phyloP scores from a whole-genome alignment of 2,113 vertebrate genomes.

The Pachypanchax playfairii region DNA sequence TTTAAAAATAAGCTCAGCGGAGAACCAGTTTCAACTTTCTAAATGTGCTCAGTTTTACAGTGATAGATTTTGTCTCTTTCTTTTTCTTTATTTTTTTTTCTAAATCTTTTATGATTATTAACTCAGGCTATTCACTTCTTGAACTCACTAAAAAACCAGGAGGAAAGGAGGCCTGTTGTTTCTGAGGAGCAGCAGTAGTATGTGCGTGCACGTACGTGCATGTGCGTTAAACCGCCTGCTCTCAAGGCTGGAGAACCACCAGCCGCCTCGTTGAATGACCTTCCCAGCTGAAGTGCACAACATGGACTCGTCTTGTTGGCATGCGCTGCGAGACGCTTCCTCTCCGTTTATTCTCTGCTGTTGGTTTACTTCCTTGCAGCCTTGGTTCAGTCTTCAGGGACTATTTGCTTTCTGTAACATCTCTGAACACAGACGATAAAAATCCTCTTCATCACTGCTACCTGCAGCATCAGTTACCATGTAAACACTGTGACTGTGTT shows the following conservation, averaged over 20 bases:
- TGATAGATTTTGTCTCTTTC: not conserved
- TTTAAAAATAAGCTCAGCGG: too few species aligned
- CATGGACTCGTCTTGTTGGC: conserved; percentile 17
- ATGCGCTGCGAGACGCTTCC: too few species aligned
- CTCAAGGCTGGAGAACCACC: conserved; percentile 12
- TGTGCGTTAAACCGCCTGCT: too few species aligned
- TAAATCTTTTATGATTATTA: too few species aligned
- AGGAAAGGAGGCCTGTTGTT: too few species aligned
- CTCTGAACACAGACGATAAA: conserved; percentile 29
- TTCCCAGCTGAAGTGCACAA: conserved; percentile 11
- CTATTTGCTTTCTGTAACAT: conserved; percentile 8
- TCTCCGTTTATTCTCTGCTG: not conserved
- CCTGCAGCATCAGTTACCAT: not conserved
- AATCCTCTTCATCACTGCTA: conserved; percentile 26
- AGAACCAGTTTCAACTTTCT: not conserved
- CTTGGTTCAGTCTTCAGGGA: conserved; percentile 31
- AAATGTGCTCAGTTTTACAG: not conserved
- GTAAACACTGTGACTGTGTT: too few species aligned
- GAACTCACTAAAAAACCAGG: not conserved
- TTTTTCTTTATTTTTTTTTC: not conserved
- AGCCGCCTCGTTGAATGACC: conserved; percentile 43
- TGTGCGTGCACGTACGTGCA: not conserved
- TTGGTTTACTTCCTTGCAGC: conserved; percentile 15
- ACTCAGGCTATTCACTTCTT: too few species aligned
- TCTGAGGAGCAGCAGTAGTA: not conserved